Evolutionary conservation across 2,888 invertebrate species (phyloP), one percentile per base, ranked within the genome.

Genomic region (Ophioninae sp.): DNA sequence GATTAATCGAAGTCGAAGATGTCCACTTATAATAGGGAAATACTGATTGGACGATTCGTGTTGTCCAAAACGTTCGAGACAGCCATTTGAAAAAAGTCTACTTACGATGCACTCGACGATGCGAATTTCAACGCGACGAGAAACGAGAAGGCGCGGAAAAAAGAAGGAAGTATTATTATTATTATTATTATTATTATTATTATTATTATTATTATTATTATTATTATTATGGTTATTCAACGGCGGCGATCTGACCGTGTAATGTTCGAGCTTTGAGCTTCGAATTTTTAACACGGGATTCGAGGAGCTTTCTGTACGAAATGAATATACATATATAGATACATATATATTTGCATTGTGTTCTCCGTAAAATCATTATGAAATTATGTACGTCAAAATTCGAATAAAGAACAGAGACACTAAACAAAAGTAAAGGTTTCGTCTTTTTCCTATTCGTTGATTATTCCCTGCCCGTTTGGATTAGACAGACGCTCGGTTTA

Each of bases 321-420:
- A 79, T 73, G 61, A 63, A 79, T 76, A 72, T 72, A 72, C 23
- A 44, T 41, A 41, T 23, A 51, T 44, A 68, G 8, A 22, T 51
- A 65, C 10, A 65, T 71, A 71, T 71, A 79, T 82, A 78, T 82
- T 79, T 59, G 75, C 79, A 79, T 72, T 79, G 65, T 77, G 75
- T 79, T 76, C 73, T 22, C 7, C 68, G 72, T 80, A 51, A 80
- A 83, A 73, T 80, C 79, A 63, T 76, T 80, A 80, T 72, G 67
- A 76, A 76, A 83, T 76, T 83, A 80, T 83, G 83, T 83, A 83
- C 76, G 80, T 80, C 76, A 76, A 83, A 63, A 77, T 80, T 78
- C 22, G 76, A 83, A 83, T 83, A 83, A 83, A 83, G 83, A 80
- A 77, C 72, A 64, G 79, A 79, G 80, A 67, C 76, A 80, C 75